A percentile compares a stretch with the other conserved stretches of the same genome.
phyloP scores from a whole-genome alignment of 2,113 vertebrate genomes.

The Heterochromis multidens region DNA sequence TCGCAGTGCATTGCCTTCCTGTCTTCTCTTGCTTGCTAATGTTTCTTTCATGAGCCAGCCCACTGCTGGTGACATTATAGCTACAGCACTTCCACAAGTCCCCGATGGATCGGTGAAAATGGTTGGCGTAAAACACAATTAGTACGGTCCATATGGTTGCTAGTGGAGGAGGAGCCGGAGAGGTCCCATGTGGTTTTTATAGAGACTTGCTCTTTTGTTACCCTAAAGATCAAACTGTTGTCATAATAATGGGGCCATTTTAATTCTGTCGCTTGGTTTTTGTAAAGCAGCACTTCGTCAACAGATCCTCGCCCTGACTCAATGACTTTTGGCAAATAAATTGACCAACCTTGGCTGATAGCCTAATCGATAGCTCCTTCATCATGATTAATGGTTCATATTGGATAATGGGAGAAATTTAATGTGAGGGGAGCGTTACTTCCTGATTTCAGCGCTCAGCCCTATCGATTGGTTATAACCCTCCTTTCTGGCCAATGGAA shows the following conservation, averaged over 20 bases:
- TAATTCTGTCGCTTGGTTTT: constrained; percentile 18
- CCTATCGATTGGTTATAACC: constrained; percentile 47
- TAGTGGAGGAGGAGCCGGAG: constrained; percentile 61
- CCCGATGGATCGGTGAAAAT: constrained; percentile 72
- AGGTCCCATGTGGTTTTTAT: constrained; percentile 51
- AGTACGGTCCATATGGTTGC: constrained; percentile 74
- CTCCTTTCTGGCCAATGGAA: constrained; percentile 47
- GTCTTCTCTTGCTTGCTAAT: constrained; percentile 68
- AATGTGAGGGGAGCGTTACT: constrained; percentile 61
- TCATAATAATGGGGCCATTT: constrained; percentile 62
- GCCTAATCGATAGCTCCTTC: constrained; percentile 63
- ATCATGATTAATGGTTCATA: constrained; percentile 67
- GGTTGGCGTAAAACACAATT: constrained; percentile 75
- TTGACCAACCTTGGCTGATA: constrained; percentile 41
- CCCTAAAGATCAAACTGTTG: constrained; percentile 71
- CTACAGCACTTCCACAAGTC: constrained; percentile 70
- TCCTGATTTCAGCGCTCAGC: constrained; percentile 49
- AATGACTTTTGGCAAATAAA: constrained; percentile 55
- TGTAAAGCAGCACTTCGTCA: neutral
- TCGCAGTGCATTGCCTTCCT: constrained; percentile 72
- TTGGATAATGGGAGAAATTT: constrained; percentile 57
- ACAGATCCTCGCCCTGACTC: constrained; percentile 18
- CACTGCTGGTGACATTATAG: constrained; percentile 73
- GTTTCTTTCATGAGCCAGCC: constrained; percentile 78
- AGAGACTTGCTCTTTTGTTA: constrained; percentile 62